Conservation (phyloP, 2,113 vertebrate species). For the Willisornis vidua region DNA sequence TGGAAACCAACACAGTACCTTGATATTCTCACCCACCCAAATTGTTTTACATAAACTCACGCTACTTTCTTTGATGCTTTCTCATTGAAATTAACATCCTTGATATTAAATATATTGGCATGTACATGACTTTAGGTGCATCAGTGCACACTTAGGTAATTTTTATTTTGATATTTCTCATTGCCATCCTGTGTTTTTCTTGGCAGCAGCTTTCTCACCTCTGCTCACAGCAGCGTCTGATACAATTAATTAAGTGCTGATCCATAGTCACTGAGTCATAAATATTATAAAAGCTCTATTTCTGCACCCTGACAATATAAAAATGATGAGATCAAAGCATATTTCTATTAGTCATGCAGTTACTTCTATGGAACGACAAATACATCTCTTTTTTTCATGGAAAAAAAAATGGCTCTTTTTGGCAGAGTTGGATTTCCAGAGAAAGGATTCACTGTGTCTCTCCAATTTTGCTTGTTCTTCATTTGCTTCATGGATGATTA, state of each 20-base stretch:
- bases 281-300: background rate
- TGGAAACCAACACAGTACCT: background rate
- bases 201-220: slow-evolving; percentile 13
- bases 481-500: background rate
- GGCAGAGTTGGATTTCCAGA: background rate
- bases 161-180: background rate
- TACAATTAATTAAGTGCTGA: slow-evolving; percentile 19
- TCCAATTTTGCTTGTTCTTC: background rate
- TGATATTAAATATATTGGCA: background rate
- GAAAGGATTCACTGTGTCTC: background rate
- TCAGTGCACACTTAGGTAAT: background rate
- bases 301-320: background rate
- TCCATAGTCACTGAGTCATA: background rate
- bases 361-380: background rate
- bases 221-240: background rate
- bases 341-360: background rate
- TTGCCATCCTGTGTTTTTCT: background rate
- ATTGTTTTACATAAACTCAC: background rate
- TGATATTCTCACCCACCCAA: background rate
- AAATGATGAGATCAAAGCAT: background rate
- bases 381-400: background rate
- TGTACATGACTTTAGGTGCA: background rate
- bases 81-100: background rate
- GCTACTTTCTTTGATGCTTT: background rate
- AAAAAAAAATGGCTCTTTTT: background rate